Conservation (phyloP, 2,797 vertebrate genomes). For the Oophaga sylvatica region DNA sequence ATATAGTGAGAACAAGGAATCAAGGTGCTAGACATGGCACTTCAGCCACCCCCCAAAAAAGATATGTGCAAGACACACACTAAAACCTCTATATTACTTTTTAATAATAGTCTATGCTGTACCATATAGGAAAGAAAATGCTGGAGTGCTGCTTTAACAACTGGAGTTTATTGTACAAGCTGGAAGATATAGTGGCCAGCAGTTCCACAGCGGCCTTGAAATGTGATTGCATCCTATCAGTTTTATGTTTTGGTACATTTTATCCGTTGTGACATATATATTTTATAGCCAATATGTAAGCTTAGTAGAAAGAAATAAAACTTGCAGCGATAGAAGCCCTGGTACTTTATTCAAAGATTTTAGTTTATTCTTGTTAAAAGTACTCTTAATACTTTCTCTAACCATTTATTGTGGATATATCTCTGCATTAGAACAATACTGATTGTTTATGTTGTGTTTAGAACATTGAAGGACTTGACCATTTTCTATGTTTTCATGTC, state of each 20-base stretch:
- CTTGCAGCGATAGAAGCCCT: conserved; percentile 12
- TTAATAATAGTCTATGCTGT: too few species aligned
- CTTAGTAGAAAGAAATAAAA: conserved; percentile 37
- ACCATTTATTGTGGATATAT: neutral
- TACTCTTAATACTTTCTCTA: neutral
- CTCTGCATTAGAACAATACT: neutral
- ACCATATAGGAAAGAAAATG: too few species aligned
- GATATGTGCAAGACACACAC: too few species aligned
- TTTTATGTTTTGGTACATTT: conserved; percentile 32
- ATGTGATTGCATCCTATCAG: conserved; percentile 41
- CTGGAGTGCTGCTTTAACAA: conserved; percentile 9
- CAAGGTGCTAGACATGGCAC: too few species aligned
- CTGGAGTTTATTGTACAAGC: neutral
- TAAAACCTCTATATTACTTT: too few species aligned
- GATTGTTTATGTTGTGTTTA: neutral
- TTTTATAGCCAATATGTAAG: conserved; percentile 42
- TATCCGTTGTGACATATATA: conserved; percentile 49
- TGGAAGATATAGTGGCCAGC: conserved; percentile 4
- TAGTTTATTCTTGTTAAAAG: conserved; percentile 3
- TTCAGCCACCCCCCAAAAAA: too few species aligned
- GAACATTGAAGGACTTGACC: neutral
- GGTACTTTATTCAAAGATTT: neutral
- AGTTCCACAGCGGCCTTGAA: conserved; percentile 40
- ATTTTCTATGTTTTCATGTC: neutral
- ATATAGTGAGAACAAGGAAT: too few species aligned